These are phyloP conservation scores for Parauchenoglanis ngamensis DNA, from an alignment of 2,797 vertebrate genomes.

Conservation along the genomic window DNA sequence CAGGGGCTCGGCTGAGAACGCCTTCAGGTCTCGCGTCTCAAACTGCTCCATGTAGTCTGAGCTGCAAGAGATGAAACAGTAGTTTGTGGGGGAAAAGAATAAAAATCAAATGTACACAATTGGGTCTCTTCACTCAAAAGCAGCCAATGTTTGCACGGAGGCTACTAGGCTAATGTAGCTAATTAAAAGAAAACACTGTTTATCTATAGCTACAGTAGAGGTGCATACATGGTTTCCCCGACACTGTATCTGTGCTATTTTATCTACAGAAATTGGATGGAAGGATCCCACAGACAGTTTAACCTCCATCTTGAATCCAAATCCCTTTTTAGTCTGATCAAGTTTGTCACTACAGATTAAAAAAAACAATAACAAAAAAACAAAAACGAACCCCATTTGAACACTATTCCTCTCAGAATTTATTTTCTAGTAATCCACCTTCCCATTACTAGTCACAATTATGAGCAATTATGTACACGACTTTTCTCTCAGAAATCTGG, in stretches of 20 bases:
- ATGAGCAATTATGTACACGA: background rate
- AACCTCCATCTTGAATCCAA: background rate
- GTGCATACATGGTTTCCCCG: background rate
- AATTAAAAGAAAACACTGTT: background rate
- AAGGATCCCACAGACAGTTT: background rate
- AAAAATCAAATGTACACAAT: background rate
- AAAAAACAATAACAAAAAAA: background rate
- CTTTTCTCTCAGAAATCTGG: background rate
- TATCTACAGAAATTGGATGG: background rate
- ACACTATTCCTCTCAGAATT: background rate
- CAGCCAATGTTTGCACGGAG: background rate
- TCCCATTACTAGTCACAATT: background rate
- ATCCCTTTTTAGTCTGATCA: background rate
- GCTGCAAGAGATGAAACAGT: conserved; percentile 61
- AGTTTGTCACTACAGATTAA: background rate
- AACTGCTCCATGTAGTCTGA: conserved; percentile 86
- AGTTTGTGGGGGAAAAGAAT: no score
- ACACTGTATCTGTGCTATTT: background rate
- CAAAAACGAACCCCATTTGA: background rate
- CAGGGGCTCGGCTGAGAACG: conserved; percentile 90
- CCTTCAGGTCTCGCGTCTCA: conserved; percentile 79
- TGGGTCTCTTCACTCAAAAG: background rate
- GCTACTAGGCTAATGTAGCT: background rate
- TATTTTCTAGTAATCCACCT: background rate
- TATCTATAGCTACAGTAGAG: background rate